Evolutionary conservation across 2,888 invertebrate genomes (phyloP).

Genomic region (Amiota mariae): DNA sequence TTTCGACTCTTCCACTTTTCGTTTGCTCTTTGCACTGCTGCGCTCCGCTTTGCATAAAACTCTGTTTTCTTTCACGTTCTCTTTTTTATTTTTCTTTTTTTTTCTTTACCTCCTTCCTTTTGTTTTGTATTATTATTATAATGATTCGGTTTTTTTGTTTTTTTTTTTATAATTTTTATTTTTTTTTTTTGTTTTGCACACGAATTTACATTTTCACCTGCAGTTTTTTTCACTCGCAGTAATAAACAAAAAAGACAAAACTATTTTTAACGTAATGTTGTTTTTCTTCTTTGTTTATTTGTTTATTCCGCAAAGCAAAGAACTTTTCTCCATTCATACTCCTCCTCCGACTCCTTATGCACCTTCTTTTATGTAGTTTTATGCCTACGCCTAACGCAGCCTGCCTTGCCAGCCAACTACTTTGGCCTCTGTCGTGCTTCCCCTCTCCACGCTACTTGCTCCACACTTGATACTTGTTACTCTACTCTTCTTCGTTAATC

Average conservation of each 20-base stretch:
- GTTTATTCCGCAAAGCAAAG: neutral
- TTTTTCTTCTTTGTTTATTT: neutral
- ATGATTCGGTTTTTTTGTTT: too few species aligned
- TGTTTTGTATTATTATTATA: too few species aligned
- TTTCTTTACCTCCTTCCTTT: too few species aligned
- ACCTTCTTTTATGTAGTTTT: too few species aligned
- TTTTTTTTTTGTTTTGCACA: neutral
- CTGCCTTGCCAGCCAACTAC: too few species aligned
- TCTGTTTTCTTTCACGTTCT: neutral
- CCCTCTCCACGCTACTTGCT: neutral
- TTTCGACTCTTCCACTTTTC: conserved; percentile 17
- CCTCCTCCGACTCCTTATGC: too few species aligned
- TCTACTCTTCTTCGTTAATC: neutral
- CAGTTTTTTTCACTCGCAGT: neutral
- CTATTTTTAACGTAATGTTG: neutral
- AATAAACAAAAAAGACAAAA: neutral
- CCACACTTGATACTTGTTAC: neutral
- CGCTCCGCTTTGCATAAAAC: neutral
- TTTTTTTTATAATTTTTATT: too few species aligned
- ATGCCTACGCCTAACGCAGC: too few species aligned
- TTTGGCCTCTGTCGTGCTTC: too few species aligned
- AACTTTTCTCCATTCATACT: neutral
- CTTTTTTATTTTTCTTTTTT: conserved; percentile 1
- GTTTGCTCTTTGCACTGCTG: conserved; percentile 22
- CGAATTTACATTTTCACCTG: neutral